Evolutionary conservation across 2,888 invertebrate genomes (phyloP), one percentile per base, ranked within the genome.

Genomic region (Cepaea hortensis): DNA sequence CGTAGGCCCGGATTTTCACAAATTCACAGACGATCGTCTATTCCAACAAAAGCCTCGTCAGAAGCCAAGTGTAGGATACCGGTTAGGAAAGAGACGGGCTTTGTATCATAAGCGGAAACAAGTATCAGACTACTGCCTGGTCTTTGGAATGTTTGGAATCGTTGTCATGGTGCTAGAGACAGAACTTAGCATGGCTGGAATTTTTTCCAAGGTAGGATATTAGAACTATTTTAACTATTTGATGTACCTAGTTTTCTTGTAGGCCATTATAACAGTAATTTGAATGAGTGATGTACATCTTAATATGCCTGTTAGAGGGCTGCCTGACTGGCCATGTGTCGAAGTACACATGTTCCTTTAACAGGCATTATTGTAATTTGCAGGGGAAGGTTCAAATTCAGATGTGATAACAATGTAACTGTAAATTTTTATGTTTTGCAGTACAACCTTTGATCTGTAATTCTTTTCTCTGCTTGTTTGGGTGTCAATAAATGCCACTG

Each of bases 81-180:
- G 99, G 94, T 96, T 99, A 95, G 99, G 99, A 93, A 96, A 98
- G 94, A 96, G 99, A 95, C 99, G 99, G 96, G 98, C 98, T 91
- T 96, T 99, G 94, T 99, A 99, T 95, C 99, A 99, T 96, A 98
- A 98, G 95, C 96, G 99, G 93, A 98, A 99, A 96, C 96, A 98
- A 94, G 98, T 99, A 95, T 98, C 98, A 95, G 99, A 99, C 95
- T 99, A 99, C 95, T 99, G 99, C 91, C 96, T 99, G 93, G 98
- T 99, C 91, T 99, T 99, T 97, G 99, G 98, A 93, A 98, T 99
- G 97, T 98, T 99, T 95, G 99, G 99, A 93, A 99, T 99, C 95
- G 97, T 98, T 95, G 96, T 98, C 94, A 99, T 99, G 99, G 98
- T 99, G 94, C 97, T 99, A 95, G 99, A 99, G 96, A 99, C 98